Evolutionary conservation across 2,888 invertebrate species (phyloP).

Genomic region (Clivina fossor): DNA sequence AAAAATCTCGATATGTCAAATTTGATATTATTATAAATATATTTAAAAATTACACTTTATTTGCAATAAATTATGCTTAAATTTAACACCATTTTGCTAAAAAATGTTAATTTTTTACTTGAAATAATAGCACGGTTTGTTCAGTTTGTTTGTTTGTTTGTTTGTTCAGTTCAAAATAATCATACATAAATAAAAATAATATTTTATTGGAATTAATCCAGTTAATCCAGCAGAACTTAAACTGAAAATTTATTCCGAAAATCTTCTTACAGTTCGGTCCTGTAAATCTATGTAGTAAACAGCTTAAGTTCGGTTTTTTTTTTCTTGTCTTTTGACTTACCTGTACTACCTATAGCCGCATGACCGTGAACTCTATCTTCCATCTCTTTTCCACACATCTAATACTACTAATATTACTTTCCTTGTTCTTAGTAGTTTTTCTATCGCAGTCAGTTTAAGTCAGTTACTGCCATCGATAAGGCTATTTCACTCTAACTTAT

Average conservation of each 20-base stretch:
- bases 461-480: slow-evolving; percentile 9
- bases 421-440: slow-evolving; percentile 15
- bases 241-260: no score
- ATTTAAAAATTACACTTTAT: no score
- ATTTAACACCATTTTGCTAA: no score
- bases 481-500: slow-evolving; percentile 14
- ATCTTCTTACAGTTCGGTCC: slow-evolving; percentile 7
- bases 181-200: no score
- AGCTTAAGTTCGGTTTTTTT: slow-evolving; percentile 25
- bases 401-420: neutral
- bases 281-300: slow-evolving; percentile 6
- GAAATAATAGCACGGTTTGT: no score
- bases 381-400: slow-evolving; percentile 6
- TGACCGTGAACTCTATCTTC: slow-evolving; percentile 28
- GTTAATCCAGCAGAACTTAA: neutral
- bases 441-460: slow-evolving; percentile 10
- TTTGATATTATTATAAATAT: no score
- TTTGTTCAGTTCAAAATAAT: no score
- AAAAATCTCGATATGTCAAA: no score
- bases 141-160: no score
- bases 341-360: slow-evolving; percentile 22
- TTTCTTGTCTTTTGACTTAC: slow-evolving; percentile 12
- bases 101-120: no score
- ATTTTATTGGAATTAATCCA: neutral
- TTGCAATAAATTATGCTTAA: no score